phyloP scores from a whole-genome alignment of 2,797 vertebrate species.

The Sebastes steindachneri region DNA sequence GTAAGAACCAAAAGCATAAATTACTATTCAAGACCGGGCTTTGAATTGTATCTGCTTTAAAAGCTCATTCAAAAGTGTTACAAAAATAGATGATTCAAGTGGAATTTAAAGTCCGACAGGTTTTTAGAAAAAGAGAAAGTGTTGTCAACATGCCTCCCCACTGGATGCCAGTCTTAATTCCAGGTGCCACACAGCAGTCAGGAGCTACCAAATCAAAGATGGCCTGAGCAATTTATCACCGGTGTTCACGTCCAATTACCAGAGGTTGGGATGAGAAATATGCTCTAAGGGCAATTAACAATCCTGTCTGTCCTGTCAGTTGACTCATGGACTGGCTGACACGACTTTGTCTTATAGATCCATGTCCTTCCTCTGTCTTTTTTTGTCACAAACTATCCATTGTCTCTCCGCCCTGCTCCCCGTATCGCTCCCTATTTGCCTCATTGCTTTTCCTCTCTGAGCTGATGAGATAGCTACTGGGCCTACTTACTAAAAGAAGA shows the following conservation, averaged over 20 bases:
- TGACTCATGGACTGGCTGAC: slow-evolving; percentile 49
- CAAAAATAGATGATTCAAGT: not conserved
- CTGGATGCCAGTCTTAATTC: slow-evolving; percentile 54
- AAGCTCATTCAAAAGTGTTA: not conserved
- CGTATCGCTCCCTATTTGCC: slow-evolving; percentile 7
- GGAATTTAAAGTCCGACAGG: not conserved
- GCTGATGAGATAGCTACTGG: slow-evolving; percentile 26
- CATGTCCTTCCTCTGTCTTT: slow-evolving; percentile 58
- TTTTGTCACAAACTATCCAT: slow-evolving; percentile 66
- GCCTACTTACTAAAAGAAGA: not conserved
- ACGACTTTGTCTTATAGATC: slow-evolving; percentile 64
- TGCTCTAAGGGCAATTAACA: slow-evolving; percentile 70
- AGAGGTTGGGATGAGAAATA: slow-evolving; percentile 67
- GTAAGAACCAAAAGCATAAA: not conserved
- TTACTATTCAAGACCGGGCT: slow-evolving; percentile 17
- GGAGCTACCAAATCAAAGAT: slow-evolving; percentile 62
- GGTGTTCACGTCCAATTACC: slow-evolving; percentile 71
- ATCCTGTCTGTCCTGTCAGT: slow-evolving; percentile 56
- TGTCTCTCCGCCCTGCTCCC: not conserved
- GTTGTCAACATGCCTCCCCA: not conserved
- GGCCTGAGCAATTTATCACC: slow-evolving; percentile 72
- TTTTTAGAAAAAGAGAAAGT: not conserved
- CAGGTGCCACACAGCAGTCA: slow-evolving; percentile 48
- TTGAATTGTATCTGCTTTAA: not conserved
- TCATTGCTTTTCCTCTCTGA: slow-evolving; percentile 31